A percentile compares a stretch with the other conserved stretches of the same genome.
Evolutionary conservation across 2,113 vertebrate species (phyloP).

Genomic region (Saimiri boliviensis): DNA sequence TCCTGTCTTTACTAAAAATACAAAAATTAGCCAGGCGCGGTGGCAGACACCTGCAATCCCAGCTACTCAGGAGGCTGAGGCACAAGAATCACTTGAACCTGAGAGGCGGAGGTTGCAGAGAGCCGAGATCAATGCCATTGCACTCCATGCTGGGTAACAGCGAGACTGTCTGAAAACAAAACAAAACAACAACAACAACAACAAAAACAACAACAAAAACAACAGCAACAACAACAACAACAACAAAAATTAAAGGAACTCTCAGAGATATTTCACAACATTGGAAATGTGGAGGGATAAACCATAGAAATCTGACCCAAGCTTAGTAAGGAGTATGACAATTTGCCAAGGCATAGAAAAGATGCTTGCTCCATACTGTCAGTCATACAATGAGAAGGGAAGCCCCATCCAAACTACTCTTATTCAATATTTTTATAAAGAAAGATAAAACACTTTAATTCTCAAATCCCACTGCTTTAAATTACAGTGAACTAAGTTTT

Average conservation of each 20-base stretch:
- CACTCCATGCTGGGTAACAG: no score
- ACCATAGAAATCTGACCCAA: neutral
- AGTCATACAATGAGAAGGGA: neutral
- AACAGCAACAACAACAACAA: no score
- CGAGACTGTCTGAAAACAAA: no score
- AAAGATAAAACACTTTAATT: neutral
- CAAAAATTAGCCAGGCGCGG: no score
- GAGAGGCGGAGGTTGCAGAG: no score
- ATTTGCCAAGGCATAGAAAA: neutral
- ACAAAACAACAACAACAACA: no score
- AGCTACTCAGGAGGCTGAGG: no score
- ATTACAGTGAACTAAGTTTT: neutral
- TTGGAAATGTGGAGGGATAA: neutral
- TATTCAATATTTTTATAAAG: neutral
- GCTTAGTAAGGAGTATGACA: neutral
- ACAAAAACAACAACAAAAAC: neutral
- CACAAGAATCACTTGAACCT: no score
- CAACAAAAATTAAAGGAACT: neutral
- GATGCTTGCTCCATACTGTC: rapidly evolving
- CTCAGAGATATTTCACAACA: neutral
- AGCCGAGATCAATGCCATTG: no score
- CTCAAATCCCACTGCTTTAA: neutral
- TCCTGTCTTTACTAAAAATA: no score
- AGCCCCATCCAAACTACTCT: neutral
- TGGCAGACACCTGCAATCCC: no score